Conservation (phyloP, 2,797 vertebrate genomes). For the Crossoptilon crossoptilon region DNA sequence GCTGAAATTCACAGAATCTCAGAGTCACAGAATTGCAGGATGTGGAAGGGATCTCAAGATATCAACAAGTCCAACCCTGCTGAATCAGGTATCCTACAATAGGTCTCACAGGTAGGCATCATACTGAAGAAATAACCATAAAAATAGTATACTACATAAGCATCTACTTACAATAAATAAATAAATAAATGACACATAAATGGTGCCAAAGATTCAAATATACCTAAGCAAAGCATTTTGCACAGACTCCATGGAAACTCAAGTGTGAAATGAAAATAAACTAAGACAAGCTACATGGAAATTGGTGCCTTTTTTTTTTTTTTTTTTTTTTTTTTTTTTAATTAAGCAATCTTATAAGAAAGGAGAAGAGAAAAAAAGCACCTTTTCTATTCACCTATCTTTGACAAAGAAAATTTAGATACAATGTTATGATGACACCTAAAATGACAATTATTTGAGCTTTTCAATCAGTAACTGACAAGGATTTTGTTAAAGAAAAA, state of each 20-base stretch:
- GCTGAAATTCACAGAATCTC: not conserved
- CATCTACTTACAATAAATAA: not conserved
- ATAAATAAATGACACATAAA: too few species aligned
- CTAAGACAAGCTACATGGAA: not conserved
- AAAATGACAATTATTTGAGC: not conserved
- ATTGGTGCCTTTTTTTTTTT: fast-evolving
- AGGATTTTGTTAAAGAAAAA: conserved; percentile 19
- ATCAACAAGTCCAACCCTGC: too few species aligned
- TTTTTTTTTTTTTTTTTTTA: not conserved
- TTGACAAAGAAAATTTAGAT: not conserved
- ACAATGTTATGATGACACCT: not conserved
- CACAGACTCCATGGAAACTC: not conserved
- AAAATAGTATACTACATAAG: not conserved
- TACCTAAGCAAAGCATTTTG: not conserved
- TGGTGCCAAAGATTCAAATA: not conserved
- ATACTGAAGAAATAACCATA: not conserved
- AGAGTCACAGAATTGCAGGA: too few species aligned
- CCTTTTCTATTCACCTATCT: not conserved
- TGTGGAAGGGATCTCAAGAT: too few species aligned
- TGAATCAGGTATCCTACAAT: too few species aligned
- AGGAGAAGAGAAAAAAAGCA: not conserved
- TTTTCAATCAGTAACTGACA: conserved; percentile 24
- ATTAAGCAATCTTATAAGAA: not conserved
- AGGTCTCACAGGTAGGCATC: too few species aligned
- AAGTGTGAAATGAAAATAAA: not conserved